Percentiles rank a stretch among this genome's conserved stretches.
These are phyloP conservation scores for Aphelinus certus DNA, from an alignment of 1,140 invertebrate species.

Conservation along the genomic window DNA sequence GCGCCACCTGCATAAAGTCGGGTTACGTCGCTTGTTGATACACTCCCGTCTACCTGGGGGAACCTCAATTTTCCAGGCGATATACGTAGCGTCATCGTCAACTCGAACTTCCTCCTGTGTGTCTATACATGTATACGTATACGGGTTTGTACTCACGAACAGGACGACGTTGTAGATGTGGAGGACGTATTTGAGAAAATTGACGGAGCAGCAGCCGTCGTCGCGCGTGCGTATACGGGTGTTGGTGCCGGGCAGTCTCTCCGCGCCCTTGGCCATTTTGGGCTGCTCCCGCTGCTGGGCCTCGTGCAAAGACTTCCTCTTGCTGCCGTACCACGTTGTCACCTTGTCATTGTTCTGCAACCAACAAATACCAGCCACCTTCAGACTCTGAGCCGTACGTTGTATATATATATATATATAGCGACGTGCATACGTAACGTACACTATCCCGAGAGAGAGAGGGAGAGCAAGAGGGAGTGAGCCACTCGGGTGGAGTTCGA, in stretches of 20 bases:
- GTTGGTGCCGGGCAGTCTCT: slow-evolving; percentile 60
- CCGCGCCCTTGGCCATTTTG: slow-evolving; percentile 61
- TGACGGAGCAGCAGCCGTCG: slow-evolving; percentile 79
- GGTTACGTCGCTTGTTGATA: too few species aligned
- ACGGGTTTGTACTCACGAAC: slow-evolving; percentile 71
- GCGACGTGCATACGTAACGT: too few species aligned
- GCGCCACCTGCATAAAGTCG: too few species aligned
- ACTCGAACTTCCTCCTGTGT: slow-evolving; percentile 11
- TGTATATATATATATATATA: too few species aligned
- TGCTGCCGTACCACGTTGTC: slow-evolving; percentile 46
- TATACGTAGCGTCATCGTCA: too few species aligned
- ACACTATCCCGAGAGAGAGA: too few species aligned
- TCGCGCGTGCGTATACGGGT: slow-evolving; percentile 68
- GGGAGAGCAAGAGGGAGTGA: too few species aligned
- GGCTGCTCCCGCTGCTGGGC: background rate
- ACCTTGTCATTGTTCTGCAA: slow-evolving; percentile 56
- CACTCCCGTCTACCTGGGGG: too few species aligned
- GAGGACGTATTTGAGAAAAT: slow-evolving; percentile 80
- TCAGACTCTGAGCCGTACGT: too few species aligned
- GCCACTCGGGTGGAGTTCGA: too few species aligned
- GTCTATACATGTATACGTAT: background rate
- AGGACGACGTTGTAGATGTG: slow-evolving; percentile 84
- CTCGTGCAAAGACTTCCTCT: background rate
- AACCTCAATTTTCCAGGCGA: too few species aligned
- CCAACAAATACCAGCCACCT: too few species aligned